Percentiles rank a stretch among this genome's conserved stretches.
Evolutionary conservation across 1,140 invertebrate species (phyloP).

Genomic region (Notospermus geniculatus): DNA sequence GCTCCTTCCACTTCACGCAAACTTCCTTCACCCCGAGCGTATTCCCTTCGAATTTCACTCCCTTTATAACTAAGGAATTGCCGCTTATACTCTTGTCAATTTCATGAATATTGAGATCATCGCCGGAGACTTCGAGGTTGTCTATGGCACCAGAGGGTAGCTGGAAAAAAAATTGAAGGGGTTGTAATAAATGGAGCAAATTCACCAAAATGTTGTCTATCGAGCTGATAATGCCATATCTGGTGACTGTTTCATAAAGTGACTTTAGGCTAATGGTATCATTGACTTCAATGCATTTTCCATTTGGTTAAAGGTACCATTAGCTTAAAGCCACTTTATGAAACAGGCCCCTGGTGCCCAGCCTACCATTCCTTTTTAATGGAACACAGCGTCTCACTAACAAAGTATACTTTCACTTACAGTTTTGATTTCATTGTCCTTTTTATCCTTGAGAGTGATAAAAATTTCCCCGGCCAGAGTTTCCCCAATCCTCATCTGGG

Average conservation of each 20-base stretch:
- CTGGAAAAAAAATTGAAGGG: too few species aligned
- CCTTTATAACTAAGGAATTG: conserved; percentile 32
- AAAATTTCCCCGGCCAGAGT: conserved; percentile 31
- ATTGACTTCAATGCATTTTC: too few species aligned
- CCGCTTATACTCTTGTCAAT: conserved; percentile 2
- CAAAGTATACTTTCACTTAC: conserved; percentile 31
- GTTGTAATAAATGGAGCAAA: too few species aligned
- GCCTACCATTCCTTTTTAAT: too few species aligned
- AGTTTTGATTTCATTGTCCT: conserved; percentile 44
- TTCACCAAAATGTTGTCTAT: too few species aligned
- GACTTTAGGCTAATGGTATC: too few species aligned
- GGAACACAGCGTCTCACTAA: too few species aligned
- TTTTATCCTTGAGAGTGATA: conserved; percentile 41
- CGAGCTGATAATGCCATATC: too few species aligned
- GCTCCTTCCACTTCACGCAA: conserved; percentile 36
- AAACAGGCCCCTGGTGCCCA: too few species aligned
- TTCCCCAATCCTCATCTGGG: conserved; percentile 35
- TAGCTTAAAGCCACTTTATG: too few species aligned
- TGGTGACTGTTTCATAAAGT: too few species aligned
- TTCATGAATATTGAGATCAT: conserved; percentile 23
- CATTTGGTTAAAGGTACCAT: too few species aligned
- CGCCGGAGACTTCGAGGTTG: conserved; percentile 30
- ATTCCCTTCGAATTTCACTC: conserved; percentile 37
- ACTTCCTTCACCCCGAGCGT: conserved; percentile 42
- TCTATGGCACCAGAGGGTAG: conserved; percentile 25